Evolutionary conservation across 2,888 invertebrate species (phyloP).

Genomic region (Drosophila nigricruria): DNA sequence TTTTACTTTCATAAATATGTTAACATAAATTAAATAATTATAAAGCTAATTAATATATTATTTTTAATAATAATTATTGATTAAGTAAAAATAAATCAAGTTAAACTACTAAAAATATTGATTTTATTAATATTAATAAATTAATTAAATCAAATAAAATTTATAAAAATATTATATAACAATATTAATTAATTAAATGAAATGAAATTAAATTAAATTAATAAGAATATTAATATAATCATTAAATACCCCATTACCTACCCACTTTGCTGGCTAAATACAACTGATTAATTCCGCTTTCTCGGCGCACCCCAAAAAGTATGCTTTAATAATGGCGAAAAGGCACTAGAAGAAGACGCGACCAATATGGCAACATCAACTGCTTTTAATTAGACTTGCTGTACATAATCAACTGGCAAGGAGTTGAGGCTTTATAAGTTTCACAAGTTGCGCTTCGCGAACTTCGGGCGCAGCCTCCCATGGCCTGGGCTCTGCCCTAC

Average conservation of each 20-base stretch:
- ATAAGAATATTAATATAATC: too few relatives aligned
- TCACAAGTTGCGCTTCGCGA: slow-evolving; percentile 42
- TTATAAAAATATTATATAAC: too few relatives aligned
- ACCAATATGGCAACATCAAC: slow-evolving; percentile 60
- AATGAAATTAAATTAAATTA: neutral
- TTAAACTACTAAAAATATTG: too few relatives aligned
- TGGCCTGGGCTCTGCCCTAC: slow-evolving; percentile 14
- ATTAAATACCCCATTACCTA: neutral
- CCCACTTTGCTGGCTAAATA: neutral
- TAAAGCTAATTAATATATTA: too few relatives aligned
- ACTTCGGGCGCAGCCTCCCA: slow-evolving; percentile 19
- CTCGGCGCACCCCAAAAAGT: slow-evolving; percentile 4
- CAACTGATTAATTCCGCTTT: slow-evolving; percentile 4
- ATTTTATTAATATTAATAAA: too few relatives aligned
- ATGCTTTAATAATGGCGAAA: slow-evolving; percentile 40
- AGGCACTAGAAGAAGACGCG: slow-evolving; percentile 2
- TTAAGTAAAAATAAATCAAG: too few relatives aligned
- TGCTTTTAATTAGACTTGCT: slow-evolving; percentile 72
- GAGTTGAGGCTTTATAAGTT: slow-evolving; percentile 45
- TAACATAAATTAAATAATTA: too few relatives aligned
- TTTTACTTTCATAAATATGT: too few relatives aligned
- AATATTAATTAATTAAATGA: neutral
- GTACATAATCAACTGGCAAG: slow-evolving; percentile 68
- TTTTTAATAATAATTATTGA: too few relatives aligned
- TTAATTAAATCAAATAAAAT: too few relatives aligned